Evolutionary conservation across 2,797 vertebrate species (phyloP).

Genomic region (Tachyglossus aculeatus): DNA sequence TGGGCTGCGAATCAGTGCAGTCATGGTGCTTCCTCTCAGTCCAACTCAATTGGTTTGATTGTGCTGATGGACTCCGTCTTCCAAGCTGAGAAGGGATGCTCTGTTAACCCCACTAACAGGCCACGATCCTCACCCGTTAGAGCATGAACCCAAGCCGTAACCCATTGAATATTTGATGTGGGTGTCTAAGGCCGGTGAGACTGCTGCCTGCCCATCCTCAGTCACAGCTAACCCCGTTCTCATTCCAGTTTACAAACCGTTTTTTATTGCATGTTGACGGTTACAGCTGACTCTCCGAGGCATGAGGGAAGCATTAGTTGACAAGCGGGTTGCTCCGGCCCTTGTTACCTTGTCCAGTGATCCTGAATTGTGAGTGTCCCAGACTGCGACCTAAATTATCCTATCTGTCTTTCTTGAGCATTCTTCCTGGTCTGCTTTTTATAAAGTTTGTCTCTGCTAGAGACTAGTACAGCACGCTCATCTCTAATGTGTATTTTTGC

Average conservation of each 20-base stretch:
- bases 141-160: conserved; percentile 69
- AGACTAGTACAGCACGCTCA: conserved; percentile 77
- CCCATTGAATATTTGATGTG: conserved; percentile 65
- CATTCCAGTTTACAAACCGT: conserved; percentile 78
- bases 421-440: conserved; percentile 72
- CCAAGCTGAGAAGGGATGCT: conserved; percentile 77
- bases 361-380: conserved; percentile 98
- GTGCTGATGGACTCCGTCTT: conserved; percentile 78
- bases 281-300: conserved; percentile 98
- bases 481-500: conserved; percentile 57
- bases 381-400: conserved; percentile 80
- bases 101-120: conserved; percentile 72
- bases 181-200: conserved; percentile 70
- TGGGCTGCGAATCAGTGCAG: too few species aligned
- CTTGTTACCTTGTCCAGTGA: conserved; percentile 99
- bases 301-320: conserved; percentile 99
- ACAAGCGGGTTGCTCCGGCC: conserved; percentile 98
- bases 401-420: conserved; percentile 74
- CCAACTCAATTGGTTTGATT: too few species aligned
- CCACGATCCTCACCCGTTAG: conserved; percentile 64
- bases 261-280: conserved; percentile 88
- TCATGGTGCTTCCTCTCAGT: too few species aligned
- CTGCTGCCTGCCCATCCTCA: conserved; percentile 78
- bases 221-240: conserved; percentile 80
- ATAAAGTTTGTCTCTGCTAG: conserved; percentile 66